Conservation (phyloP, 23 tunicate genomes). For the Phallusia fumigata region DNA sequence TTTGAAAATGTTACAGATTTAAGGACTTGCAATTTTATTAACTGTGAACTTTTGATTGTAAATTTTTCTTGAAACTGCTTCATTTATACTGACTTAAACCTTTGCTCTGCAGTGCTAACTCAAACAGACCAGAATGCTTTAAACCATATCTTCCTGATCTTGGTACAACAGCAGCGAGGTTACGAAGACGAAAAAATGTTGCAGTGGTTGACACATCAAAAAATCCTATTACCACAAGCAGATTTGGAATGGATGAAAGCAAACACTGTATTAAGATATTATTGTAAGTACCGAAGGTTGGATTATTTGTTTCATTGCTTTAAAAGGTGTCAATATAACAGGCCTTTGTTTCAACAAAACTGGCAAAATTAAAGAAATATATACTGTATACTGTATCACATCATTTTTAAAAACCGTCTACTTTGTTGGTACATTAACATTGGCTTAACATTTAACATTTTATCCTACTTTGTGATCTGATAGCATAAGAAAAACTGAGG, state of each 20-base stretch:
- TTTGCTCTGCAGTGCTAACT: constrained; percentile 58
- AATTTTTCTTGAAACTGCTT: neutral
- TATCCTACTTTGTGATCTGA: neutral
- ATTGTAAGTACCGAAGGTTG: constrained; percentile 52
- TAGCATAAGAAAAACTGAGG: constrained; percentile 93
- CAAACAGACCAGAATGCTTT: constrained; percentile 73
- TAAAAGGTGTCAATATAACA: neutral
- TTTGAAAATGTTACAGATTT: too few species aligned
- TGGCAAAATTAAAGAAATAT: neutral
- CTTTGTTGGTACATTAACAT: too few species aligned
- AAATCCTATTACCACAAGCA: constrained; percentile 35
- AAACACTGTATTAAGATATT: constrained; percentile 61
- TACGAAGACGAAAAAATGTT: constrained; percentile 81
- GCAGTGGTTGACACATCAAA: constrained; percentile 57
- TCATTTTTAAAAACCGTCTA: too few species aligned
- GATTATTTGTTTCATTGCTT: neutral
- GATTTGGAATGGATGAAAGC: constrained; percentile 50
- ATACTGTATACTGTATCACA: neutral
- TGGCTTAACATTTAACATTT: too few species aligned
- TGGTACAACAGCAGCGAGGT: constrained; percentile 58
- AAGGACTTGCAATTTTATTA: too few species aligned
- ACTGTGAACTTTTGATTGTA: neutral
- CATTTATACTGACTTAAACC: neutral
- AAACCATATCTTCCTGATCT: constrained; percentile 76
- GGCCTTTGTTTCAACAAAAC: too few species aligned